These are phyloP conservation scores for Tipula vernalis DNA, from an alignment of 2,888 invertebrate genomes.

Conservation along the genomic window DNA sequence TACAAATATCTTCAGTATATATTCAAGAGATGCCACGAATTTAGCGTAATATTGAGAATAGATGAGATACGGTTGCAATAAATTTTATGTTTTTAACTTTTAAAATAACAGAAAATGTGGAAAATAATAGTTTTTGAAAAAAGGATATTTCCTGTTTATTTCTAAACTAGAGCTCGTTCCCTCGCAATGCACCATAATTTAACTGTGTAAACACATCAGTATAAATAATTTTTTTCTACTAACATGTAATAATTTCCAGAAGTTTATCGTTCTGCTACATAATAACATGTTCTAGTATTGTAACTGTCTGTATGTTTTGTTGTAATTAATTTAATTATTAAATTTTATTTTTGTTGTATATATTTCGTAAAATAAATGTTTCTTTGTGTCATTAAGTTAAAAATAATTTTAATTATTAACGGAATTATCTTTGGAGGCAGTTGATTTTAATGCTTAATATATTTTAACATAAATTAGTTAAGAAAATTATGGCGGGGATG, in stretches of 20 bases:
- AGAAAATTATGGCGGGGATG: no score
- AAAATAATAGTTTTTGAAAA: neutral
- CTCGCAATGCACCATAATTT: neutral
- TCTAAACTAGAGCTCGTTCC: neutral
- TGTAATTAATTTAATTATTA: neutral
- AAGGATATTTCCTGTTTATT: neutral
- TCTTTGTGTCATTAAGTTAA: neutral
- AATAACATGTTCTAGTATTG: neutral
- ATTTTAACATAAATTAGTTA: no score
- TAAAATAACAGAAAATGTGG: neutral
- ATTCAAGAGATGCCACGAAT: no score
- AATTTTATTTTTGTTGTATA: neutral
- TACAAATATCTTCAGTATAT: no score
- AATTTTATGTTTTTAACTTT: neutral
- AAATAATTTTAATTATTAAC: neutral
- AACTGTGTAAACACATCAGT: neutral
- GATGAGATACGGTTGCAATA: neutral
- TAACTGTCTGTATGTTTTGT: neutral
- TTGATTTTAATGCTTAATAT: neutral
- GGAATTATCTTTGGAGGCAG: neutral
- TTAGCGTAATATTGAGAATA: no score
- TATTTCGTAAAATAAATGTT: neutral
- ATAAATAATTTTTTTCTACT: neutral
- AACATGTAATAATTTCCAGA: neutral
- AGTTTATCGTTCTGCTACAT: neutral